These are phyloP conservation scores for Aproaerema taeniolella DNA, from an alignment of 2,888 invertebrate species.

Conservation along the genomic window DNA sequence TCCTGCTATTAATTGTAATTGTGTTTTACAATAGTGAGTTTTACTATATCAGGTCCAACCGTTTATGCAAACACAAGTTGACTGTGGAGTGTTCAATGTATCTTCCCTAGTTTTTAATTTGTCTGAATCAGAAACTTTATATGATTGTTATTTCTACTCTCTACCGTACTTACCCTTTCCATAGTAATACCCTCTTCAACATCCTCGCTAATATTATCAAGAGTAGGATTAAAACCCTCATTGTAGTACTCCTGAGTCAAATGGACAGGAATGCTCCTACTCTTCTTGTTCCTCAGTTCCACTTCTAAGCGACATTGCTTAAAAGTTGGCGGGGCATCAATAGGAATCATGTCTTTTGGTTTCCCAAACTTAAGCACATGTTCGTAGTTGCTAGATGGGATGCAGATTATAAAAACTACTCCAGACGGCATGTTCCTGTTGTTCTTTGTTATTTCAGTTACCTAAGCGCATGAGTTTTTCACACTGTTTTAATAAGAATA, in stretches of 20 bases:
- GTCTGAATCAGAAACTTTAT: too few relatives aligned
- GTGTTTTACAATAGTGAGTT: too few relatives aligned
- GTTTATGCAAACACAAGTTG: too few relatives aligned
- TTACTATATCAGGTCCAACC: too few relatives aligned
- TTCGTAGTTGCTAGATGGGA: conserved; percentile 83
- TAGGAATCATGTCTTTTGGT: conserved; percentile 43
- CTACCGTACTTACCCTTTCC: conserved; percentile 82
- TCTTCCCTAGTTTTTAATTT: too few relatives aligned
- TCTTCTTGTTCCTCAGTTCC: conserved; percentile 56
- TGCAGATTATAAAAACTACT: conserved; percentile 82
- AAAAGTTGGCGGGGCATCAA: conserved; percentile 30
- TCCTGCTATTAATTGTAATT: too few relatives aligned
- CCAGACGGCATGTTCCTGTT: conserved; percentile 72
- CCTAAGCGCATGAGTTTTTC: too few relatives aligned
- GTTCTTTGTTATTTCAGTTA: too few relatives aligned
- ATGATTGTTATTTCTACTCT: too few relatives aligned
- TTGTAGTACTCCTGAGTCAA: conserved; percentile 58
- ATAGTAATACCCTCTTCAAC: conserved; percentile 79
- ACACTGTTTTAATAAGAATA: too few relatives aligned
- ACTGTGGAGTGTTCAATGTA: too few relatives aligned
- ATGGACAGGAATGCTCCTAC: conserved; percentile 56
- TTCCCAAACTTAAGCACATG: conserved; percentile 76
- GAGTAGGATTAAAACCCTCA: conserved; percentile 43
- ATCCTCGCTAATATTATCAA: conserved; percentile 59
- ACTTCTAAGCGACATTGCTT: conserved; percentile 52